Evolutionary conservation across 2,113 vertebrate species (phyloP).

Genomic region (Lophura nycthemera): DNA sequence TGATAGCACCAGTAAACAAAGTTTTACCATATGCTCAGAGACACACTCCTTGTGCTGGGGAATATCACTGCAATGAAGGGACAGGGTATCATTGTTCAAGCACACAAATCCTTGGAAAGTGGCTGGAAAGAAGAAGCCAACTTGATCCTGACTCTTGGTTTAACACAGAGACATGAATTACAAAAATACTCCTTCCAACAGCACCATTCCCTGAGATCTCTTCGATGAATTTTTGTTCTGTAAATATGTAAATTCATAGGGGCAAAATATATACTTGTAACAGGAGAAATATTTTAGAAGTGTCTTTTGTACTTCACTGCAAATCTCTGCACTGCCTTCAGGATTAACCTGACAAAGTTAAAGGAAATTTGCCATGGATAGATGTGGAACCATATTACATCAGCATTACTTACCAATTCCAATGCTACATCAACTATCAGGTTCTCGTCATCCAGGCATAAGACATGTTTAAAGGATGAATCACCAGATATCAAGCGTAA

Average conservation of each 20-base stretch:
- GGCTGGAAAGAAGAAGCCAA: background rate
- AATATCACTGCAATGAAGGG: background rate
- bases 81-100: background rate
- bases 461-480: slow-evolving; percentile 75
- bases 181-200: background rate
- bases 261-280: background rate
- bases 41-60: background rate
- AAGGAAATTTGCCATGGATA: background rate
- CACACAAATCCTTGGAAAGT: background rate
- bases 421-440: slow-evolving; percentile 77
- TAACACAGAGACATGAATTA: background rate
- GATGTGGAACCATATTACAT: rapidly evolving
- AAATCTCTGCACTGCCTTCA: background rate
- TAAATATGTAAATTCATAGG: background rate
- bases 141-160: background rate
- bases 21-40: background rate
- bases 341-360: background rate
- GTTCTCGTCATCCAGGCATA: slow-evolving; percentile 81
- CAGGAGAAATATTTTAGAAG: background rate
- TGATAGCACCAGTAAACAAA: background rate
- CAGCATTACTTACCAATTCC: slow-evolving; percentile 65
- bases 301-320: background rate
- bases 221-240: background rate
- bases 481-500: slow-evolving; percentile 84
- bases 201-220: background rate